These are phyloP conservation scores for Leuciscus waleckii DNA, from an alignment of 2,797 vertebrate species.

Conservation along the genomic window DNA sequence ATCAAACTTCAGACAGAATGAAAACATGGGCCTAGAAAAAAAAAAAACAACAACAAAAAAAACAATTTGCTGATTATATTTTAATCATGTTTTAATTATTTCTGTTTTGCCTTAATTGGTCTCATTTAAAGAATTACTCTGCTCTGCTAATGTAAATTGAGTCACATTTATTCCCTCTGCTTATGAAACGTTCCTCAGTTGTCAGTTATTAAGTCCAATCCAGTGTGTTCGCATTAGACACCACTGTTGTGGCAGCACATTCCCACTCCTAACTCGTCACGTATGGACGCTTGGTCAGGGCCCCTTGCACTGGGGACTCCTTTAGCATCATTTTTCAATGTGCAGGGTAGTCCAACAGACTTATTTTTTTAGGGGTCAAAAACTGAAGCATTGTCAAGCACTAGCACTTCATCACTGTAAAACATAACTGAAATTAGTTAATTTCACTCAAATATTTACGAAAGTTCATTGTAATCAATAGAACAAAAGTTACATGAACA, in stretches of 20 bases:
- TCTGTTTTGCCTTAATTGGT: slow-evolving; percentile 16
- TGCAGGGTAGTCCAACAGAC: not conserved
- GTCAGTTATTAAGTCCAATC: not conserved
- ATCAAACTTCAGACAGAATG: slow-evolving; percentile 13
- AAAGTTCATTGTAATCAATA: not conserved
- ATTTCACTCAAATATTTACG: not conserved
- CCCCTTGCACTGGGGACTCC: not conserved
- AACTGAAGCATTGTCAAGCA: not conserved
- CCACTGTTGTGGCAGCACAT: not conserved
- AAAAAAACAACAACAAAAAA: too few relatives aligned
- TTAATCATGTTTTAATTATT: slow-evolving; percentile 34
- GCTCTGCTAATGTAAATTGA: not conserved
- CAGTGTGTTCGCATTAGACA: not conserved
- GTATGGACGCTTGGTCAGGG: not conserved
- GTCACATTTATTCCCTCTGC: not conserved
- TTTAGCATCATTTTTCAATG: too few relatives aligned
- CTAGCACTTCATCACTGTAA: not conserved
- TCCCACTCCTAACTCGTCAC: not conserved
- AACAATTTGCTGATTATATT: slow-evolving; percentile 12
- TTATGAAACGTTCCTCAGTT: not conserved
- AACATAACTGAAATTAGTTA: not conserved
- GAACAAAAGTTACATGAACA: not conserved
- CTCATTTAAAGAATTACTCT: slow-evolving; percentile 14
- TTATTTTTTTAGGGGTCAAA: not conserved
- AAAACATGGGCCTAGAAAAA: not conserved